These are phyloP conservation scores for Tenthredo mesomela DNA, from an alignment of 2,888 invertebrate genomes.

Conservation along the genomic window DNA sequence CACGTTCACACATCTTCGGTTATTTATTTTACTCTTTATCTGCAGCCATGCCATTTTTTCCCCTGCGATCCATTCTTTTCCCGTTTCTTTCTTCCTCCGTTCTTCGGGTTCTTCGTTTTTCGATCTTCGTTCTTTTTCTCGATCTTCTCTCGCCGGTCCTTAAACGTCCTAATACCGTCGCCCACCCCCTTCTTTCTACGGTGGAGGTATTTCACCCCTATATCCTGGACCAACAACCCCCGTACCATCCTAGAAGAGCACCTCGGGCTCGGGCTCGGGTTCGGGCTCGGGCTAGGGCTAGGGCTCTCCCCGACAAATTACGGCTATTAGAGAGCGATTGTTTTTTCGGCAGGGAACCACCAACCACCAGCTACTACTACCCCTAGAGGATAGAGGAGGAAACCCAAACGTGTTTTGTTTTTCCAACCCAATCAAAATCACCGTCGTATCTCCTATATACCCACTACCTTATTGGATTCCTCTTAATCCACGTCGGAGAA, in stretches of 20 bases:
- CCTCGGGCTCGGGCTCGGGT: not conserved
- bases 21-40: slow-evolving; percentile 38
- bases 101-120: slow-evolving; percentile 20
- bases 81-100: not conserved
- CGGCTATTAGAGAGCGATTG: slow-evolving; percentile 62
- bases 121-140: slow-evolving; percentile 20
- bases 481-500: not conserved
- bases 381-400: not conserved
- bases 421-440: slow-evolving; percentile 38
- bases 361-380: slow-evolving; percentile 39
- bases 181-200: not conserved
- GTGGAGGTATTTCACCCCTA: not conserved
- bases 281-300: not conserved
- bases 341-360: slow-evolving; percentile 56
- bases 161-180: slow-evolving; percentile 37
- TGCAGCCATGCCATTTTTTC: slow-evolving; percentile 30
- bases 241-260: not conserved
- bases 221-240: slow-evolving; percentile 12
- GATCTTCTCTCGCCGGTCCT: not conserved
- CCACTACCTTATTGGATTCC: slow-evolving; percentile 24
- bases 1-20: slow-evolving; percentile 6
- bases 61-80: slow-evolving; percentile 14
- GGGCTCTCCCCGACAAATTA: slow-evolving; percentile 58
- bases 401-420: slow-evolving; percentile 43
- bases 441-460: slow-evolving; percentile 1